A percentile compares a stretch with the other conserved stretches of the same genome.
phyloP scores from a whole-genome alignment of 2,113 vertebrate genomes.

The Dunckerocampus dactyliophorus region DNA sequence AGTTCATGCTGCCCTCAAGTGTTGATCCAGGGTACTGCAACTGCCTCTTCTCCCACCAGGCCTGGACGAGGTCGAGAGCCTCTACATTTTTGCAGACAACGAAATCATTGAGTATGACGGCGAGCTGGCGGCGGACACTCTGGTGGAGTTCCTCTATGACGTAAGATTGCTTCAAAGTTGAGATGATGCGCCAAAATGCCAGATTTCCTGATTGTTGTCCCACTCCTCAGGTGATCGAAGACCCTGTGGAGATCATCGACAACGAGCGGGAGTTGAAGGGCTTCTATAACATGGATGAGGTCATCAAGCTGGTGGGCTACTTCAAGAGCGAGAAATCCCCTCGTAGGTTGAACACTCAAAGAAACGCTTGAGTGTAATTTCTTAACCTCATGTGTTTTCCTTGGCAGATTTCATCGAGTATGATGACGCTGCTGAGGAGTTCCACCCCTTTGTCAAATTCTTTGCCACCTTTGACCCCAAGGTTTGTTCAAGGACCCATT shows the following conservation, averaged over 20 bases:
- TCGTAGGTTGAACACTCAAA: conserved; percentile 69
- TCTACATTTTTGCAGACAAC: conserved; percentile 86
- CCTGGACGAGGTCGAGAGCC: conserved; percentile 82
- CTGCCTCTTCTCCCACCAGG: conserved; percentile 58
- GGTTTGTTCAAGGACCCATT: conserved; percentile 58
- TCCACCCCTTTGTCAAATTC: conserved; percentile 90
- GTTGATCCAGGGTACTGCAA: conserved; percentile 10
- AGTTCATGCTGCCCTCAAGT: conserved; percentile 43
- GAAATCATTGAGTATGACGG: conserved; percentile 90
- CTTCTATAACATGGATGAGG: conserved; percentile 84
- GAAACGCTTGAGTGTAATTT: background rate
- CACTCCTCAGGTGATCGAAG: conserved; percentile 75
- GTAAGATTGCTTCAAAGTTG: conserved; percentile 63
- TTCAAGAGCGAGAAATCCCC: conserved; percentile 85
- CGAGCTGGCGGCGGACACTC: conserved; percentile 82
- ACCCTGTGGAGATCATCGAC: conserved; percentile 84
- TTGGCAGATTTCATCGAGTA: conserved; percentile 83
- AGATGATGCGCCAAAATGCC: background rate
- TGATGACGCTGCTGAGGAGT: conserved; percentile 84
- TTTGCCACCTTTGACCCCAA: conserved; percentile 87
- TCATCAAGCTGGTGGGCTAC: conserved; percentile 85
- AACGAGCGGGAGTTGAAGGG: conserved; percentile 83
- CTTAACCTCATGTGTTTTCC: background rate
- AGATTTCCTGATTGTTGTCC: background rate
- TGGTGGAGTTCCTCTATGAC: conserved; percentile 89